phyloP scores from a whole-genome alignment of 2,113 vertebrate genomes.

The Aspiorhynchus laticeps region DNA sequence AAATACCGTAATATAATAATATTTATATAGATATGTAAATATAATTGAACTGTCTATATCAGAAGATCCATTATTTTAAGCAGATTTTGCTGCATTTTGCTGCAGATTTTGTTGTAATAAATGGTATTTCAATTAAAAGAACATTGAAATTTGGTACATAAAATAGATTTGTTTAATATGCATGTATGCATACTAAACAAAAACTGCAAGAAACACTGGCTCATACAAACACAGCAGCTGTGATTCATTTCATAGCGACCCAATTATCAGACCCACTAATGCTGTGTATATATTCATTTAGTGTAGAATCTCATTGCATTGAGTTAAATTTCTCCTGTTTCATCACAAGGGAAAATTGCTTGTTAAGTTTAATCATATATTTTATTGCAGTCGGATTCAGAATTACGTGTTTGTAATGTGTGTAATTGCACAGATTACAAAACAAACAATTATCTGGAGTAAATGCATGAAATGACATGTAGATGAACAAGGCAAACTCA shows the following conservation, averaged over 20 bases:
- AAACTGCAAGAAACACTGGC: not conserved
- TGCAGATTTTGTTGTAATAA: not conserved
- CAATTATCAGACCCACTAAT: not conserved
- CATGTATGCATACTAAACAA: not conserved
- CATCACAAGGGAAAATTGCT: not conserved
- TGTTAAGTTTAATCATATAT: not conserved
- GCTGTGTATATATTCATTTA: not conserved
- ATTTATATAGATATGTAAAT: too few relatives aligned
- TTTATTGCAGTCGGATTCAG: not conserved
- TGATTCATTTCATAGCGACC: not conserved
- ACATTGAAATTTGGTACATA: not conserved
- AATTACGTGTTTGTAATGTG: not conserved
- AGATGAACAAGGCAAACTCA: not conserved
- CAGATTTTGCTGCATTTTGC: too few relatives aligned
- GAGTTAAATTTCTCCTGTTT: not conserved
- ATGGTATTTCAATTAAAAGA: not conserved
- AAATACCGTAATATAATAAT: too few relatives aligned
- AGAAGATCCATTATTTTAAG: too few relatives aligned
- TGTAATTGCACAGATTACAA: not conserved
- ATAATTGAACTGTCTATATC: too few relatives aligned
- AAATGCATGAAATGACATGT: not conserved
- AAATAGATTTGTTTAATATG: not conserved
- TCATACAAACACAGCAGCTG: not conserved
- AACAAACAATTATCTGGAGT: not conserved
- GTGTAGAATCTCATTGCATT: not conserved